Conservation (phyloP, 2,888 invertebrate genomes). For the Pristionchus arcanus region DNA sequence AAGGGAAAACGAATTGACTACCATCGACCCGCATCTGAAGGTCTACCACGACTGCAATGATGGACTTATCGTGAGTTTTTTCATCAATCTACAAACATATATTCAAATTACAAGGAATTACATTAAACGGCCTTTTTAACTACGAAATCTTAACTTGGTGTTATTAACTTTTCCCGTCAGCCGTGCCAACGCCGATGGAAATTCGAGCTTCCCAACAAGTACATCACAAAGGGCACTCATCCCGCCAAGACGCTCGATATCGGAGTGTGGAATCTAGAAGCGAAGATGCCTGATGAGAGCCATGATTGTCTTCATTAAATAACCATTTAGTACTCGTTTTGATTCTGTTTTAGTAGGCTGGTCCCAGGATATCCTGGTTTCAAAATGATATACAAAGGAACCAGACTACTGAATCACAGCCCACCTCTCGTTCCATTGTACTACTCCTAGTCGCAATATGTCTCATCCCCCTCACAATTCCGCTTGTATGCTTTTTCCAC, state of each 20-base stretch:
- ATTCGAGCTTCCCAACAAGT: slow-evolving; percentile 78
- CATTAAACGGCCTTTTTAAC: neutral
- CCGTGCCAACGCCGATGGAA: slow-evolving; percentile 79
- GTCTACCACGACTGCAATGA: slow-evolving; percentile 79
- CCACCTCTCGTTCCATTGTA: neutral
- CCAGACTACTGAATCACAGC: neutral
- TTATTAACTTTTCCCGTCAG: no score
- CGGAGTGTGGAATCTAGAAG: slow-evolving; percentile 78
- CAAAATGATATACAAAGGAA: neutral
- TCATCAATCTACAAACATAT: no score
- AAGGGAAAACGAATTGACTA: slow-evolving; percentile 71
- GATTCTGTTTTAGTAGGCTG: no score
- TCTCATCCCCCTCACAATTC: slow-evolving; percentile 7
- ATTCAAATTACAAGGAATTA: neutral
- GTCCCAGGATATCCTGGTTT: no score
- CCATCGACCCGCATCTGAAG: slow-evolving; percentile 77
- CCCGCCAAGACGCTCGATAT: slow-evolving; percentile 73
- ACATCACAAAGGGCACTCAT: slow-evolving; percentile 70
- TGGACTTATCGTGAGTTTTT: slow-evolving; percentile 70
- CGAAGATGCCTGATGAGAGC: slow-evolving; percentile 74
- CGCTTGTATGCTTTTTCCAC: slow-evolving; percentile 48
- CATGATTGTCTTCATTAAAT: slow-evolving; percentile 78
- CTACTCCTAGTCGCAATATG: neutral
- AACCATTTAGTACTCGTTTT: neutral
- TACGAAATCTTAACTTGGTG: no score